These are phyloP conservation scores for Ceryle rudis DNA, from an alignment of 2,797 vertebrate species.

Conservation along the genomic window DNA sequence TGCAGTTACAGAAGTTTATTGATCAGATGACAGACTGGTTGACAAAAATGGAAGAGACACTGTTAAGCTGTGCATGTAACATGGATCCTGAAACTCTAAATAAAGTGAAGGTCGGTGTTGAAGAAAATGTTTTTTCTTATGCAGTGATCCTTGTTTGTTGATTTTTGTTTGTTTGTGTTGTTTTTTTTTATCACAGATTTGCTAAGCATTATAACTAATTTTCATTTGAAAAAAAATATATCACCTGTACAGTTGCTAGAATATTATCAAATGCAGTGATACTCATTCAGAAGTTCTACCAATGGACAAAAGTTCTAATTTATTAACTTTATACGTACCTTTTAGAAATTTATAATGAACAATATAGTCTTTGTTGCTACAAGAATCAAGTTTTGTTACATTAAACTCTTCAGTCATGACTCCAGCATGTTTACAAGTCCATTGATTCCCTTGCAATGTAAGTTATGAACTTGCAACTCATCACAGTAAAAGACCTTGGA, in stretches of 20 bases:
- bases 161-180: no score
- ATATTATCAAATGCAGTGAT: neutral
- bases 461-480: neutral
- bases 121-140: neutral
- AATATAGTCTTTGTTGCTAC: neutral
- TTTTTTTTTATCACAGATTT: neutral
- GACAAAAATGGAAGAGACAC: slow-evolving; percentile 81
- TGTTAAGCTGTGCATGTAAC: slow-evolving; percentile 79
- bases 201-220: neutral
- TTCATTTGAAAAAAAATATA: neutral
- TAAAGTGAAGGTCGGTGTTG: slow-evolving; percentile 86
- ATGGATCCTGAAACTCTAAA: slow-evolving; percentile 83
- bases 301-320: neutral
- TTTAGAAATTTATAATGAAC: neutral
- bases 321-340: neutral
- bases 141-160: neutral
- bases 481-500: neutral
- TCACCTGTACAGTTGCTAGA: neutral
- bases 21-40: slow-evolving; percentile 85
- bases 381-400: neutral
- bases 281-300: neutral
- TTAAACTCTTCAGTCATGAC: neutral
- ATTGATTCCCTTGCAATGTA: neutral
- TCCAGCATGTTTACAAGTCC: neutral
- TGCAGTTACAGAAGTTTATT: slow-evolving; percentile 87